phyloP scores from a whole-genome alignment of 2,797 vertebrate genomes.

The Erethizon dorsatum region DNA sequence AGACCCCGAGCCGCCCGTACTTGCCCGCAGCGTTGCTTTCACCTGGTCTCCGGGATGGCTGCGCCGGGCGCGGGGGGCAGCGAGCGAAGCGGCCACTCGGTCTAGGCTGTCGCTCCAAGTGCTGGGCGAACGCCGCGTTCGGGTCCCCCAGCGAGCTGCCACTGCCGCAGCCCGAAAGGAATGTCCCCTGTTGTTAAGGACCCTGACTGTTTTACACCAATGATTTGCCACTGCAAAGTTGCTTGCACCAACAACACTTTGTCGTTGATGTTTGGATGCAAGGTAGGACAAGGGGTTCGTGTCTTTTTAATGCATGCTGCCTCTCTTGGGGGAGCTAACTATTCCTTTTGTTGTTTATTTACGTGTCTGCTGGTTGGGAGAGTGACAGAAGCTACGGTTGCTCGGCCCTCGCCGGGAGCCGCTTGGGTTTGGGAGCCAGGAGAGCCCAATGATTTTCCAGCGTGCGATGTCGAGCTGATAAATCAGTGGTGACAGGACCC shows the following conservation, averaged over 20 bases:
- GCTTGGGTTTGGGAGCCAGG: constrained; percentile 55
- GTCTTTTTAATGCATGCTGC: constrained; percentile 82
- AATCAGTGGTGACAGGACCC: constrained; percentile 60
- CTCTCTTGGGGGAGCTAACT: constrained; percentile 72
- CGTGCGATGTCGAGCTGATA: neutral
- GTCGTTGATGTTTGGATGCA: constrained; percentile 98
- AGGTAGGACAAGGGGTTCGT: constrained; percentile 93
- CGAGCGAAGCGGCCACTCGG: constrained; percentile 84
- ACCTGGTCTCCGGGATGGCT: constrained; percentile 84
- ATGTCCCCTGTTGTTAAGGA: constrained; percentile 96
- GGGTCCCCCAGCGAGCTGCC: constrained; percentile 89
- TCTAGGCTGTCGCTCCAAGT: constrained; percentile 89
- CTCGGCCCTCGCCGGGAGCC: constrained; percentile 37
- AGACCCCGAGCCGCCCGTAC: constrained; percentile 71
- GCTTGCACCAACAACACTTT: constrained; percentile 97
- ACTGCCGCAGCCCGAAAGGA: constrained; percentile 90
- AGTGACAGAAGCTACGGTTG: constrained; percentile 42
- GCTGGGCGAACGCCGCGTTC: constrained; percentile 86
- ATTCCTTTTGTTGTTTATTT: constrained; percentile 78
- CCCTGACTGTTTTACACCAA: constrained; percentile 94
- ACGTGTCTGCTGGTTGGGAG: constrained; percentile 75
- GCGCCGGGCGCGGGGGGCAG: constrained; percentile 87
- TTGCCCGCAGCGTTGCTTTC: constrained; percentile 67
- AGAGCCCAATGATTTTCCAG: constrained; percentile 10
- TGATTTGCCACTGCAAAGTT: constrained; percentile 99